Evolutionary conservation across 2,113 vertebrate genomes (phyloP), one percentile per base, ranked within the genome.

Genomic region (Leptodactylus fuscus): DNA sequence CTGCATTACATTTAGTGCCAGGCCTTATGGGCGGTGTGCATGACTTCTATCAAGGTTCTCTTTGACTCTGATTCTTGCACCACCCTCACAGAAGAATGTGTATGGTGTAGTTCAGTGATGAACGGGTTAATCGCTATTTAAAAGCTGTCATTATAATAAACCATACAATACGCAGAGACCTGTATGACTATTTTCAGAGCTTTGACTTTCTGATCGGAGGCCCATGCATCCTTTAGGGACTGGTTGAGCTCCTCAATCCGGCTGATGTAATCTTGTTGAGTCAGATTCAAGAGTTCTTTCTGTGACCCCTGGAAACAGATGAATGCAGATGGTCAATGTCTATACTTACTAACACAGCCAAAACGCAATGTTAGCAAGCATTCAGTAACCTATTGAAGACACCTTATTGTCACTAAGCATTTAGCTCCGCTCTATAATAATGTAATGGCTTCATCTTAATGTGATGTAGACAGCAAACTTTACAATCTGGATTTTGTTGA

Each of bases 101-200:
- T n/a, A n/a, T n/a, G n/a, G n/a, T n/a, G n/a, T n/a, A n/a, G n/a
- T n/a, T n/a, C n/a, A n/a, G n/a, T n/a, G n/a, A n/a, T n/a, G n/a
- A n/a, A n/a, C n/a, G n/a, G n/a, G n/a, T n/a, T n/a, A n/a, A n/a
- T n/a, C n/a, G n/a, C n/a, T n/a, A n/a, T n/a, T n/a, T n/a, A 41
- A 29, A 46, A 74, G 4, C 3, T 12, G 2, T 74, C 22, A 15
- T 7, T 41, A 24, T 46, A 44, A 74, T 74, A 48, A 29, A 32
- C n/a, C 20, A 49, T 8, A 75, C 24, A 75, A 75, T 49, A 49
- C 29, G 44, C 44, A 75, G 73, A 51, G 13, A 97, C 98, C 97
- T 99, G 98, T 86, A 99, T 99, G 73, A 99, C 97, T 16, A 99
- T 99, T 91, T 99, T 99, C 78, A 99, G 92, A 77, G 98, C 98